These are phyloP conservation scores for Syndactyla subalaris DNA, from an alignment of 2,797 vertebrate species.

Conservation along the genomic window DNA sequence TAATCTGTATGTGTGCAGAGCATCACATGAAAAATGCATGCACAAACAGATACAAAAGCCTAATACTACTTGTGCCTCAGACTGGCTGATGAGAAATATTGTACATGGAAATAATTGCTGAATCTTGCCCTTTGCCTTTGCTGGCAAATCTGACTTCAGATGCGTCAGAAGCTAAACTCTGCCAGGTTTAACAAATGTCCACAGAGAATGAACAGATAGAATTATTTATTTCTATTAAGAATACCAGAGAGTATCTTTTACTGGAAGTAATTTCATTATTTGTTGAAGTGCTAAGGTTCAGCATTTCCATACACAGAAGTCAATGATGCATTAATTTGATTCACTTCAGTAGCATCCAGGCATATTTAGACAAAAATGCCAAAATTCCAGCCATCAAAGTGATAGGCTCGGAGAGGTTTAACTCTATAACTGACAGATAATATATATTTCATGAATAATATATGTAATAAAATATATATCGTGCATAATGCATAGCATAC, in stretches of 20 bases:
- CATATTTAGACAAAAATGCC: constrained; percentile 26
- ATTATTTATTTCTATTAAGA: constrained; percentile 57
- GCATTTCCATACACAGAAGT: constrained; percentile 33
- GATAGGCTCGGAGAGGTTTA: not conserved
- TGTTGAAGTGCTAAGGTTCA: constrained; percentile 29
- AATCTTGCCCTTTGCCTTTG: constrained; percentile 16
- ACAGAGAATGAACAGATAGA: constrained; percentile 25
- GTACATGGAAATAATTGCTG: not conserved
- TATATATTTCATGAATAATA: not conserved
- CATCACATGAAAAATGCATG: not conserved
- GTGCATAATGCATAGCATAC: not conserved
- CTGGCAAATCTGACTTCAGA: constrained; percentile 16
- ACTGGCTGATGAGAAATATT: not conserved
- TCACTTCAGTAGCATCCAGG: constrained; percentile 19
- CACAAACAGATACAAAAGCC: not conserved
- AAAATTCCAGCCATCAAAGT: constrained; percentile 13
- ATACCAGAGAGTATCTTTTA: constrained; percentile 44
- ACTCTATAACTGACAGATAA: not conserved
- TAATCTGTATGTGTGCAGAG: not conserved
- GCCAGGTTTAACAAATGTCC: constrained; percentile 33
- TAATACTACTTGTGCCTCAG: not conserved
- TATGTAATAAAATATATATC: not conserved
- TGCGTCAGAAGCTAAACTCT: constrained; percentile 28
- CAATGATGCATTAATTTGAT: constrained; percentile 48
- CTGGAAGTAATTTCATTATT: constrained; percentile 48